Conservation (phyloP, 2,113 vertebrate species). For the Clupea harengus region DNA sequence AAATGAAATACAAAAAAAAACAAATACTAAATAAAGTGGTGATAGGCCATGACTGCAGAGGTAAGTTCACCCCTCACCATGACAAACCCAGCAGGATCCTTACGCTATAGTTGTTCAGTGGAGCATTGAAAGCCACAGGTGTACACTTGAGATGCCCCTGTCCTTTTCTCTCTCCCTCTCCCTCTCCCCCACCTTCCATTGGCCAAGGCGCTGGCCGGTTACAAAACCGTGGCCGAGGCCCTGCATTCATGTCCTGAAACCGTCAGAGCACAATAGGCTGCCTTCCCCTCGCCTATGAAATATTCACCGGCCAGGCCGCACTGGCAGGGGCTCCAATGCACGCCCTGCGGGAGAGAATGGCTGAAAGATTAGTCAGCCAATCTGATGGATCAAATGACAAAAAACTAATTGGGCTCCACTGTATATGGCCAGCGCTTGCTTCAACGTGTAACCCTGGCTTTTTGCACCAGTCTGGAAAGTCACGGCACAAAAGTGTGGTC, state of each 20-base stretch:
- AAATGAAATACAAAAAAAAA: background rate
- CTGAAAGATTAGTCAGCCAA: conserved; percentile 38
- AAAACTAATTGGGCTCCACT: conserved; percentile 48
- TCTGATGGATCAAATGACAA: conserved; percentile 61
- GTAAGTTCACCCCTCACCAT: background rate
- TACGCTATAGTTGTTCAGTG: conserved; percentile 15
- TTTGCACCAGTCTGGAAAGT: background rate
- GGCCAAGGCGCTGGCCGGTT: conserved; percentile 27
- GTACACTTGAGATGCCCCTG: background rate
- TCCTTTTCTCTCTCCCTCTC: background rate
- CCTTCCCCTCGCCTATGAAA: conserved; percentile 57
- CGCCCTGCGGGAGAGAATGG: conserved; percentile 20
- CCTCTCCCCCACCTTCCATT: background rate
- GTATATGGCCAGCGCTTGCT: conserved; percentile 28
- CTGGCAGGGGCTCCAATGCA: background rate
- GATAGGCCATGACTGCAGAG: background rate
- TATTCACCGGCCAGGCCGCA: conserved; percentile 55
- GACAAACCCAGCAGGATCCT: background rate
- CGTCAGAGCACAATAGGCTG: conserved; percentile 55
- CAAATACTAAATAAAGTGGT: background rate
- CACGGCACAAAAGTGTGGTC: background rate
- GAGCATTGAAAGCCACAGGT: conserved; percentile 22
- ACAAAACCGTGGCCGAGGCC: conserved; percentile 33
- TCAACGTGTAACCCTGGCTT: background rate
- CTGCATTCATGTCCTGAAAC: conserved; percentile 35